Conservation (phyloP, 2,888 invertebrate genomes). For the Pollenia labialis region DNA sequence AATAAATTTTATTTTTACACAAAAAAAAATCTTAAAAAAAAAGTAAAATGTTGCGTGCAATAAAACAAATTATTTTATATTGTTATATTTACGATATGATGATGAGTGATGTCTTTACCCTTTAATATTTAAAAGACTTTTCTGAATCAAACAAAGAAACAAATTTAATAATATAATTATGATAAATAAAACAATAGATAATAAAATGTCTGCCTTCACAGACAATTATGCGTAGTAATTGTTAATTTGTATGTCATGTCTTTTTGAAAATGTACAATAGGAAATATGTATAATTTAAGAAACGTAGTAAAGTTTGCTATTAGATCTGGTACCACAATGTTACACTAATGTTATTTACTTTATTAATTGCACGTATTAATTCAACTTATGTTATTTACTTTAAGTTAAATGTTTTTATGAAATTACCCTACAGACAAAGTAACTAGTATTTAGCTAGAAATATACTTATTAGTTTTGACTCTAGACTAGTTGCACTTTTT, state of each 20-base stretch:
- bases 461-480: no score
- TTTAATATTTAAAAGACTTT: constrained; percentile 35
- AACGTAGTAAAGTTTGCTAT: no score
- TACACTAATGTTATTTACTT: no score
- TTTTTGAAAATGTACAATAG: background rate
- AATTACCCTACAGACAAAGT: no score
- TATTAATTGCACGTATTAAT: no score
- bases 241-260: background rate
- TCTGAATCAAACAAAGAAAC: background rate
- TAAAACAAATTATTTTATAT: constrained; percentile 51
- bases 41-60: constrained; percentile 33
- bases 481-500: no score
- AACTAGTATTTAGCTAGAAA: no score
- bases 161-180: background rate
- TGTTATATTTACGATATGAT: constrained; percentile 46
- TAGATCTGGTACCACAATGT: no score
- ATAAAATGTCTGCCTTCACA: constrained; percentile 51
- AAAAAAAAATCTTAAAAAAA: background rate
- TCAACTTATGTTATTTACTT: no score
- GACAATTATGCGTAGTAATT: constrained; percentile 19
- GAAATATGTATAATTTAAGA: background rate
- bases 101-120: constrained; percentile 34
- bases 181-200: constrained; percentile 25
- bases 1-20: no score
- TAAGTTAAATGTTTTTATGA: no score